phyloP scores from a whole-genome alignment of 2,797 vertebrate species.

The Tragelaphus eurycerus region DNA sequence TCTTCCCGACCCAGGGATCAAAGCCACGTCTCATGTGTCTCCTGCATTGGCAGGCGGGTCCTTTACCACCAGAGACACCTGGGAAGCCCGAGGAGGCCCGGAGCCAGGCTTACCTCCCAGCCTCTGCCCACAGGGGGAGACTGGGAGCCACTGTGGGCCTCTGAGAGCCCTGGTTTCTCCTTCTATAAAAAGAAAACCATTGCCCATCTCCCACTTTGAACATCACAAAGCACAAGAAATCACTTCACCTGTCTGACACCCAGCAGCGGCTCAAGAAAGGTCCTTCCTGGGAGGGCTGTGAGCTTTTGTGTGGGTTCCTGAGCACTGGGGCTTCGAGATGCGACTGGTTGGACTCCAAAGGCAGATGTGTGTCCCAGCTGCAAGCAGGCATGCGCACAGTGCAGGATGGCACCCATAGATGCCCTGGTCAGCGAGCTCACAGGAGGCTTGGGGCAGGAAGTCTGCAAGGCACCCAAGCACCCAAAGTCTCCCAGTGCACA shows the following conservation, averaged over 20 bases:
- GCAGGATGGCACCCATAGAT: accelerated
- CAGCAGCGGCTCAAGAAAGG: background rate
- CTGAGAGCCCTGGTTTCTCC: background rate
- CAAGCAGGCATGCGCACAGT: background rate
- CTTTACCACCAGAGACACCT: background rate
- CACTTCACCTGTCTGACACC: background rate
- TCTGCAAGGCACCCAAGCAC: background rate
- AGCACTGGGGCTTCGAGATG: background rate
- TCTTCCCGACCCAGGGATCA: background rate
- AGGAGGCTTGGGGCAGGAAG: background rate
- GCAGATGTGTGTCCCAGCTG: no score
- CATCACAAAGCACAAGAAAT: background rate
- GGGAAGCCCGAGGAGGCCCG: background rate
- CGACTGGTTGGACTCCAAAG: background rate
- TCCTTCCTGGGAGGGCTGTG: no score
- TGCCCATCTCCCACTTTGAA: no score
- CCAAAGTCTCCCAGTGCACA: no score
- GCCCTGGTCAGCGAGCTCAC: background rate
- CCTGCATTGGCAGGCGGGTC: background rate
- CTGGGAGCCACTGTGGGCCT: background rate
- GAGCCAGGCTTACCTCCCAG: background rate
- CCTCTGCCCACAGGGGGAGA: no score
- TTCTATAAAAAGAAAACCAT: background rate
- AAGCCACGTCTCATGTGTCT: background rate
- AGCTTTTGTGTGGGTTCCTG: background rate